Percentiles rank a stretch among this genome's conserved stretches.
Evolutionary conservation across 2,113 vertebrate genomes (phyloP).

Genomic region (Poecile atricapillus): DNA sequence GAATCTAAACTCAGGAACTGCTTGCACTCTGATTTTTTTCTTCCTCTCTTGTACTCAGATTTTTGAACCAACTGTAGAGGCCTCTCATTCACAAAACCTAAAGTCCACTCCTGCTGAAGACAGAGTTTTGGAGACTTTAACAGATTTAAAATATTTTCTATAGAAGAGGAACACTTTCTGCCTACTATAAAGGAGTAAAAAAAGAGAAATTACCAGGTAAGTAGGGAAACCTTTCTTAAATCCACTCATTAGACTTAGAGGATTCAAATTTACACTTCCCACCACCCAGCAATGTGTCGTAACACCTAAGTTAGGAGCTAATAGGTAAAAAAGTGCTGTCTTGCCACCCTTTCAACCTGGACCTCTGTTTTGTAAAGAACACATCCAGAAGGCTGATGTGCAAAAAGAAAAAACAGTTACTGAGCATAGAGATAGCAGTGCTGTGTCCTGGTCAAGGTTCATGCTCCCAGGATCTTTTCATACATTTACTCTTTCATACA

Average conservation of each 20-base stretch:
- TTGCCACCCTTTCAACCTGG: neutral
- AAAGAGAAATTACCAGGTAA: neutral
- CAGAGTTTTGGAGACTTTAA: neutral
- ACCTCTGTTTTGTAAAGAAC: neutral
- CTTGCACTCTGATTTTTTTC: neutral
- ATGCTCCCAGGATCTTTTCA: neutral
- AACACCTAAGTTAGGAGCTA: neutral
- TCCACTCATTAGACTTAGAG: neutral
- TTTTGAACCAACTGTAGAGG: neutral
- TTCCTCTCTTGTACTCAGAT: neutral
- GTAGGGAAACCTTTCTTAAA: neutral
- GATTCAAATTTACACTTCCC: neutral
- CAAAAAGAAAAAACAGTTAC: neutral
- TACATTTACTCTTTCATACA: neutral
- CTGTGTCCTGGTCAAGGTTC: neutral
- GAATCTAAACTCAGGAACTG: neutral
- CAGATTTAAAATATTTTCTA: neutral
- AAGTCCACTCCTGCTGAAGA: neutral
- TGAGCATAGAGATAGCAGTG: neutral
- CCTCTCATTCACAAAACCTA: neutral
- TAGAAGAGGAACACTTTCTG: neutral
- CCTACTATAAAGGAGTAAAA: neutral
- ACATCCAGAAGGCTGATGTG: neutral
- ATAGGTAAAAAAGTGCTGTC: neutral
- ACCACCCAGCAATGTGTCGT: neutral